These are phyloP conservation scores for Luperina testacea DNA, from an alignment of 2,888 invertebrate species.

Conservation along the genomic window DNA sequence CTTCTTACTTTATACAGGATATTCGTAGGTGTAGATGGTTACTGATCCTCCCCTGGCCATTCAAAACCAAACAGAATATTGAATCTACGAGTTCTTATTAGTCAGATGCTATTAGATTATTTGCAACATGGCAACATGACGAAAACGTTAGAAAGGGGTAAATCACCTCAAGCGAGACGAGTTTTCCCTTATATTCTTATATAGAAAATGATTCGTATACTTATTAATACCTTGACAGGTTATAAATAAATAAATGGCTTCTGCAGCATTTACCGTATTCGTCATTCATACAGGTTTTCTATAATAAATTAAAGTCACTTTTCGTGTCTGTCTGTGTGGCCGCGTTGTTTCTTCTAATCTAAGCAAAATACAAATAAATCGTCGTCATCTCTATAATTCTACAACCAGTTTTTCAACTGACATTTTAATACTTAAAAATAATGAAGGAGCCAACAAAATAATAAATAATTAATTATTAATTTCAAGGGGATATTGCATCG, in stretches of 20 bases:
- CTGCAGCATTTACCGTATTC: slow-evolving; percentile 1
- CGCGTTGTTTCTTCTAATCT: not conserved
- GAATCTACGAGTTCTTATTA: too few relatives aligned
- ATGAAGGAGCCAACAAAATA: not conserved
- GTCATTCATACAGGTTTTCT: not conserved
- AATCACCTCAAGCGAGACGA: not conserved
- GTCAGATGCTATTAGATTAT: too few relatives aligned
- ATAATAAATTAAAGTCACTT: too few relatives aligned
- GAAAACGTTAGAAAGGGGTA: too few relatives aligned
- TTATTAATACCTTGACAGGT: not conserved
- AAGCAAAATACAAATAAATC: not conserved
- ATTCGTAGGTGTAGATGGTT: not conserved
- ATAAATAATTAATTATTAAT: not conserved
- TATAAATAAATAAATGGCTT: slow-evolving; percentile 7
- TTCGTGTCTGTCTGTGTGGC: not conserved
- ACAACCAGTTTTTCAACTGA: slow-evolving; percentile 3
- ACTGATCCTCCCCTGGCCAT: not conserved
- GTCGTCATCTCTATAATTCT: not conserved
- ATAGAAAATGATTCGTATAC: slow-evolving; percentile 5
- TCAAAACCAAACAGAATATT: too few relatives aligned
- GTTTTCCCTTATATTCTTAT: slow-evolving; percentile 17
- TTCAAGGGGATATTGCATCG: not conserved
- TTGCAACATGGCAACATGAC: too few relatives aligned
- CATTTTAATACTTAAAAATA: not conserved
- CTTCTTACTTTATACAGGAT: not conserved